Conservation (phyloP, 2,888 invertebrate genomes). For the Hymenopus coronatus region DNA sequence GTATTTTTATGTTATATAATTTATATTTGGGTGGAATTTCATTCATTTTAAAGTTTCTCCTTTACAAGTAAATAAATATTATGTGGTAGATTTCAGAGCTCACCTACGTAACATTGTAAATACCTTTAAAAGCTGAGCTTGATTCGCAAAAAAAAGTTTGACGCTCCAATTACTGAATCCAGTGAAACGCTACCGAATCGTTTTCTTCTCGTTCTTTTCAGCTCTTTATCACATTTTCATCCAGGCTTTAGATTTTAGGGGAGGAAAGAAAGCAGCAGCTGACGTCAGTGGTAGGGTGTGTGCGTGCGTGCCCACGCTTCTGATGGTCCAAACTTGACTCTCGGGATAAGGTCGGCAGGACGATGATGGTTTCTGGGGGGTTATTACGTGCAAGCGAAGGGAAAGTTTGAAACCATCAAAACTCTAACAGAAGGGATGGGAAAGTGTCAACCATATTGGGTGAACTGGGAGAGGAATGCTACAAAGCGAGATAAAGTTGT, state of each 20-base stretch:
- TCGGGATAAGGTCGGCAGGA: not conserved
- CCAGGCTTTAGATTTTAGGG: not conserved
- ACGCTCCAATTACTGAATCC: no score
- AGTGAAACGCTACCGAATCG: no score
- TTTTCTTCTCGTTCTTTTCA: not conserved
- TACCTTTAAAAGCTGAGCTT: no score
- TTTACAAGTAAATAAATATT: no score
- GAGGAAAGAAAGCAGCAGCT: not conserved
- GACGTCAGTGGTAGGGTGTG: not conserved
- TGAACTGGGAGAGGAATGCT: not conserved
- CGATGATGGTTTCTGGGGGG: not conserved
- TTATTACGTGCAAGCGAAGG: not conserved
- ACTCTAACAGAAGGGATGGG: not conserved
- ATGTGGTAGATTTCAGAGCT: no score
- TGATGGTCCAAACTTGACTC: not conserved
- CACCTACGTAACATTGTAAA: no score
- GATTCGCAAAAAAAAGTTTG: no score
- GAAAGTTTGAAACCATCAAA: not conserved
- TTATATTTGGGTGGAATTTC: no score
- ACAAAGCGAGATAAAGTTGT: not conserved
- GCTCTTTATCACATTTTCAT: not conserved
- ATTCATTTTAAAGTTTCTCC: no score
- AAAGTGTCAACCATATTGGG: not conserved
- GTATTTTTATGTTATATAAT: no score
- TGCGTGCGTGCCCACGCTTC: no score